Evolutionary conservation across 2,888 invertebrate species (phyloP).

Genomic region (Xestia sexstrigata): DNA sequence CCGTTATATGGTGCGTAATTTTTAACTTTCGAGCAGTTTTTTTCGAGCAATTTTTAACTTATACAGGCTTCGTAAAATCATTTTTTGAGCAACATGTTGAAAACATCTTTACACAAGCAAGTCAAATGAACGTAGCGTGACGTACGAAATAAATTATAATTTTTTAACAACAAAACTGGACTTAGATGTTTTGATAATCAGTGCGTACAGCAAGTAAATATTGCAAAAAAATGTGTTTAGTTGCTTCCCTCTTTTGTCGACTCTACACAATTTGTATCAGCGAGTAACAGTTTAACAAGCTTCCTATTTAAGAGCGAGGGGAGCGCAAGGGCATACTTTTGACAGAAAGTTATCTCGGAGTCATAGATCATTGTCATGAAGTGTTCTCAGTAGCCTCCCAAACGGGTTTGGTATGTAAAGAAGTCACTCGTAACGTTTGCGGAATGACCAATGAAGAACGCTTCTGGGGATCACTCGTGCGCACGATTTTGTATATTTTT

Average conservation of each 20-base stretch:
- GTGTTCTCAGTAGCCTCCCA: constrained; percentile 81
- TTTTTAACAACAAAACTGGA: not conserved
- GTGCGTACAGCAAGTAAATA: not conserved
- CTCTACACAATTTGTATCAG: constrained; percentile 49
- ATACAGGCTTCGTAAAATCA: too few relatives aligned
- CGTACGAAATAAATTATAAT: not conserved
- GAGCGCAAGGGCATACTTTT: constrained; percentile 60
- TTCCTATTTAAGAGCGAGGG: constrained; percentile 47
- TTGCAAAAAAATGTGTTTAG: not conserved
- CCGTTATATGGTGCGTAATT: too few relatives aligned
- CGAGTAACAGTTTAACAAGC: constrained; percentile 45
- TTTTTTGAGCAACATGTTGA: too few relatives aligned
- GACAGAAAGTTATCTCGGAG: constrained; percentile 74
- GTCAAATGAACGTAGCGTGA: constrained; percentile 11
- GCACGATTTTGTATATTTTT: constrained; percentile 47
- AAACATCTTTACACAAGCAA: constrained; percentile 21
- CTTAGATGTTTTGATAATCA: not conserved
- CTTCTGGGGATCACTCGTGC: constrained; percentile 56
- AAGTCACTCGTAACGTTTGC: constrained; percentile 68
- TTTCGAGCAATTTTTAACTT: too few relatives aligned
- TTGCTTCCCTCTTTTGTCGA: constrained; percentile 24
- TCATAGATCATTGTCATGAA: constrained; percentile 83
- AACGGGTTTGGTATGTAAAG: constrained; percentile 79
- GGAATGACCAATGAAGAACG: constrained; percentile 75
- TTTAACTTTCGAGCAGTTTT: too few relatives aligned